Evolutionary conservation across 2,113 vertebrate genomes (phyloP), one percentile per base, ranked within the genome.

Genomic region (Galemys pyrenaicus): DNA sequence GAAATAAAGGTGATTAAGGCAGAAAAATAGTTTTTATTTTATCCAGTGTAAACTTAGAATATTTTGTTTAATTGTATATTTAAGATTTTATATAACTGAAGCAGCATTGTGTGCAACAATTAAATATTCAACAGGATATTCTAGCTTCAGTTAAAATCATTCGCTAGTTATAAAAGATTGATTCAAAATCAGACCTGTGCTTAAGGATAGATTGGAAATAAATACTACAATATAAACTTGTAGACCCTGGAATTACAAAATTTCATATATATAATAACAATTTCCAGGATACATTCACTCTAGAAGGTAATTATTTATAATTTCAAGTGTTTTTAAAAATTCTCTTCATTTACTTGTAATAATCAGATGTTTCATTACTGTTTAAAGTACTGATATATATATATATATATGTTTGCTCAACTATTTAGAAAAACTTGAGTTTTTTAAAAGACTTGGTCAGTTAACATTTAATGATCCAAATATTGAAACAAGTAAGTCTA

Each of bases 141-240:
- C 49, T 68, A 60, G 89, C 81, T 97, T 93, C 82, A 91, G 62
- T 37, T 94, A 41, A 68, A 71, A n/a, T 89, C 30, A 56, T 81
- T 11, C 75, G 65, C 70, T 90, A 96, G 19, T 89, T 97, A 91
- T 87, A 32, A 97, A 98, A 94, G 60, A 92, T 96, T 95, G 96
- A 98, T 92, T 96, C 90, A 93, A 15, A 95, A 39, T 94, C 96
- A 87, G 1, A 3, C 90, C 88, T 92, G 85, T 92, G 26, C 91
- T 96, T 97, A 97, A 93, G 92, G 56, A 85, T 86, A 54, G 46
- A 92, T 37, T 79, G 44, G 75, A 96, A 97, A 56, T 73, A 49
- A 95, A 4, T 3, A 75, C 62, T 93, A 93, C 62, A 71, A 62
- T 73, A 93, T 80, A 96, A 97, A 95, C 93, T 77, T 94, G 87